Conservation (phyloP, 2,113 vertebrate species). For the Cyanoderma ruficeps region DNA sequence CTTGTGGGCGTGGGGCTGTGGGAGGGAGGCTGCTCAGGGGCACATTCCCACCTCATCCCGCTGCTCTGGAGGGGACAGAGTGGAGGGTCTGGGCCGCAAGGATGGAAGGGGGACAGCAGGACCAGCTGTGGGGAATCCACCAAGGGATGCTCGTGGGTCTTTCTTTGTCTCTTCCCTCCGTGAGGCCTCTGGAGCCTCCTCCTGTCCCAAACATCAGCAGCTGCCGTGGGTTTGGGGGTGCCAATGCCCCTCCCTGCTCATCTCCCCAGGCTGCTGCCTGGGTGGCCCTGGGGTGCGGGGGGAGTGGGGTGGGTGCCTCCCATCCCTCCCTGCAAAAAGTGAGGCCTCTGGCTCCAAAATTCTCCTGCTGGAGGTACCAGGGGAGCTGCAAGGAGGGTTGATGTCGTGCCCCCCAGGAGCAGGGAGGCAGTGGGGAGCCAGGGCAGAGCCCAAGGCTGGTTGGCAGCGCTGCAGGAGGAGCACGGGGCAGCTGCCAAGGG, state of each 20-base stretch:
- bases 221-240: background rate
- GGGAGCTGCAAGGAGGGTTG: background rate
- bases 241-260: background rate
- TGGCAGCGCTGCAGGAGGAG: background rate
- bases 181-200: background rate
- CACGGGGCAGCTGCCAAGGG: background rate
- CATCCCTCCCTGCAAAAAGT: background rate
- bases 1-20: rapidly evolving
- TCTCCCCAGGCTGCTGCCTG: background rate
- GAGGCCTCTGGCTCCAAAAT: background rate
- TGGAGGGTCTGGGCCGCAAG: rapidly evolving
- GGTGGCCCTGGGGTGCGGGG: rapidly evolving
- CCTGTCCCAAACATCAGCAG: background rate
- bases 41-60: background rate
- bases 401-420: background rate
- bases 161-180: background rate
- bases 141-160: rapidly evolving
- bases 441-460: background rate
- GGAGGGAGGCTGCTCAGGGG: background rate
- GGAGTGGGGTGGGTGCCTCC: background rate
- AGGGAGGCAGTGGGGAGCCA: background rate
- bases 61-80: background rate
- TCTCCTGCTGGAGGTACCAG: rapidly evolving
- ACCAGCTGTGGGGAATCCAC: background rate
- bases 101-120: rapidly evolving